Conservation (phyloP, 2,113 vertebrate species). For the Thinocorus orbignyianus region DNA sequence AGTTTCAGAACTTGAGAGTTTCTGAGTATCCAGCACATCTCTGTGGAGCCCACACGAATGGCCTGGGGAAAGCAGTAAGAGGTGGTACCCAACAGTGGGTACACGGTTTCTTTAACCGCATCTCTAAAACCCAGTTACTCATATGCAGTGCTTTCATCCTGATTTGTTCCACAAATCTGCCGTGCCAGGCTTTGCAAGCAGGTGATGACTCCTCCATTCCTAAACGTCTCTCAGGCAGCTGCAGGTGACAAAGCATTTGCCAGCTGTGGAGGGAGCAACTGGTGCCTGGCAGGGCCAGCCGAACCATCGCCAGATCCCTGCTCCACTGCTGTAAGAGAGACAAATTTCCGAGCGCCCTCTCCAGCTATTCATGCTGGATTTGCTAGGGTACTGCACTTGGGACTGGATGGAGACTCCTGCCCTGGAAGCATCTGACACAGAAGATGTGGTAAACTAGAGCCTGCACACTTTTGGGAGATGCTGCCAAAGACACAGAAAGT, state of each 20-base stretch:
- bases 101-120: background rate
- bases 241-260: slow-evolving; percentile 3
- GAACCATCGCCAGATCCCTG: background rate
- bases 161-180: background rate
- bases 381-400: background rate
- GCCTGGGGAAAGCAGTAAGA: background rate
- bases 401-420: background rate
- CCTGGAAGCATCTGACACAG: background rate
- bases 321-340: background rate
- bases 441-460: background rate
- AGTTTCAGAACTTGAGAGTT: background rate
- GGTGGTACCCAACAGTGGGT: background rate
- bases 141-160: background rate
- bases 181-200: background rate
- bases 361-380: background rate
- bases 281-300: background rate
- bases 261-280: background rate
- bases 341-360: background rate
- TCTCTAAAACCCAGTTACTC: background rate
- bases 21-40: background rate
- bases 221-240: background rate
- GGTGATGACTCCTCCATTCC: background rate
- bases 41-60: background rate
- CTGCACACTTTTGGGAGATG: background rate
- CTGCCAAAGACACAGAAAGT: background rate